These are phyloP conservation scores for Pogonus chalceus DNA, from an alignment of 1,140 invertebrate genomes.

Conservation along the genomic window DNA sequence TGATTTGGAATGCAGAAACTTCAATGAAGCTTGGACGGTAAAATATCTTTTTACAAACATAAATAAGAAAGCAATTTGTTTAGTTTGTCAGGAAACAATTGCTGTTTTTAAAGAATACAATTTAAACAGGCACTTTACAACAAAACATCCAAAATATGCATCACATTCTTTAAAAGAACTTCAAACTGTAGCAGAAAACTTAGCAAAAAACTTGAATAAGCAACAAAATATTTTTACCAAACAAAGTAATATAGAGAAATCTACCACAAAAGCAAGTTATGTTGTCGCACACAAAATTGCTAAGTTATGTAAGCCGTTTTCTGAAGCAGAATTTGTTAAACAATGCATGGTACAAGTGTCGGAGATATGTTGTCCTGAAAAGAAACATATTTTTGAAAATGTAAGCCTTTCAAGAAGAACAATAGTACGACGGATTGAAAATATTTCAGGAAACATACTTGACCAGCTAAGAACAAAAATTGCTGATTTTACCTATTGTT, in stretches of 20 bases:
- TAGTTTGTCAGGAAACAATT: constrained; percentile 21
- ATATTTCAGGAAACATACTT: constrained; percentile 22
- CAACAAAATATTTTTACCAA: constrained; percentile 10
- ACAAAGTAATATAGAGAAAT: constrained; percentile 3
- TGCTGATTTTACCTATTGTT: constrained; percentile 25
- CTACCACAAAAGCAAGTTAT: constrained; percentile 19
- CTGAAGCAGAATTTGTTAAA: constrained; percentile 29
- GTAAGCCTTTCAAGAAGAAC: constrained; percentile 24
- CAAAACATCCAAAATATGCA: constrained; percentile 9
- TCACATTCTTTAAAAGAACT: constrained; percentile 5
- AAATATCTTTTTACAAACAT: constrained; percentile 12
- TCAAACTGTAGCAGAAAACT: constrained; percentile 10
- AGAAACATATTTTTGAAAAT: constrained; percentile 20
- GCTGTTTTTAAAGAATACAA: constrained; percentile 26
- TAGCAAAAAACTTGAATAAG: constrained; percentile 12
- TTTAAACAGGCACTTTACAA: constrained; percentile 23
- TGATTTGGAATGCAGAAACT: no score
- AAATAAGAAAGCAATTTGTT: constrained; percentile 17
- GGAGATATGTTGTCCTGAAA: constrained; percentile 24
- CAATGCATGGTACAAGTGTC: constrained; percentile 24
- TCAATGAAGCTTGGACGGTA: no score
- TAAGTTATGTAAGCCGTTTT: constrained; percentile 25
- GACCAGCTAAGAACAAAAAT: constrained; percentile 17
- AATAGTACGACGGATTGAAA: constrained; percentile 24
- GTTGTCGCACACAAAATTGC: constrained; percentile 22